Evolutionary conservation across 23 tunicate genomes (phyloP).

Genomic region (Ascidia mentula): DNA sequence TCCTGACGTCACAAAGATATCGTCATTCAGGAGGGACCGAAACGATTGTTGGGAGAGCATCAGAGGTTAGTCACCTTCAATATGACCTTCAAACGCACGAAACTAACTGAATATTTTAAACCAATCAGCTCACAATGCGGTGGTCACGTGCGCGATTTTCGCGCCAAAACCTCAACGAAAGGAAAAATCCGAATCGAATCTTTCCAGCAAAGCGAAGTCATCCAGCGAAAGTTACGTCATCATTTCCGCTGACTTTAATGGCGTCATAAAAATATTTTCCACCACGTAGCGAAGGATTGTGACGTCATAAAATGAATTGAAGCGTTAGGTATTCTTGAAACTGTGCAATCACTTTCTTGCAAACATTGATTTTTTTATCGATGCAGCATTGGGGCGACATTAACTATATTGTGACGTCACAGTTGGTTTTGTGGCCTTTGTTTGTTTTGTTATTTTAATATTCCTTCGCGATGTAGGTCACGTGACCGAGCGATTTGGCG

Average conservation of each 20-base stretch:
- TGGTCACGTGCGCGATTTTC: conserved; percentile 93
- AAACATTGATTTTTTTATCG: neutral
- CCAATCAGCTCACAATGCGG: conserved; percentile 74
- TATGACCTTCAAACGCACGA: neutral
- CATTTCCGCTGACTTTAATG: conserved; percentile 84
- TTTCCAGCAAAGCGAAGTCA: conserved; percentile 26
- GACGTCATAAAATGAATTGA: neutral
- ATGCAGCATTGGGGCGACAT: neutral
- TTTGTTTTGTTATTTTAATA: neutral
- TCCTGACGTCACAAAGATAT: conserved; percentile 83
- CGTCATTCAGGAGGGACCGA: conserved; percentile 83
- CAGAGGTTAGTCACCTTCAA: conserved; percentile 40
- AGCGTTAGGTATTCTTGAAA: neutral
- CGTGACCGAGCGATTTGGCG: neutral
- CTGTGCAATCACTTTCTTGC: neutral
- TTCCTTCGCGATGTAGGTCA: neutral
- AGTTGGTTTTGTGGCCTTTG: neutral
- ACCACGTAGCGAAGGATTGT: neutral
- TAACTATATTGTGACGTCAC: neutral
- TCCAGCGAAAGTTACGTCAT: conserved; percentile 38
- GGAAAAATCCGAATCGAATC: conserved; percentile 23
- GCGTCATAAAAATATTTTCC: conserved; percentile 68
- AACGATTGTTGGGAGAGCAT: conserved; percentile 89
- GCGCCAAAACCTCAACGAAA: conserved; percentile 83
- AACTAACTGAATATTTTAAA: neutral